phyloP scores from a whole-genome alignment of 2,888 invertebrate species.

The Tanypteryx hageni region DNA sequence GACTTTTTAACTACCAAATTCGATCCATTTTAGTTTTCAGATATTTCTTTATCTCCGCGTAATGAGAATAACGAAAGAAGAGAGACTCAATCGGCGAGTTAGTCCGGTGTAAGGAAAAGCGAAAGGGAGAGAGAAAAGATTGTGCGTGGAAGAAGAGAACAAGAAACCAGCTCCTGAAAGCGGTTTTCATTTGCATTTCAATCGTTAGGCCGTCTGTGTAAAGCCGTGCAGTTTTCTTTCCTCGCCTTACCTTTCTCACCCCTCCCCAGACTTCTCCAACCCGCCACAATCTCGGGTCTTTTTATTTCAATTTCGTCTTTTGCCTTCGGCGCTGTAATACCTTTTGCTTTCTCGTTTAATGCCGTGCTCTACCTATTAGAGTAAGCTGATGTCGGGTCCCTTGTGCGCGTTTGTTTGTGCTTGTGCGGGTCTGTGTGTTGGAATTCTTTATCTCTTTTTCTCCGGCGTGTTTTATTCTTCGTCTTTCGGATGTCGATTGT shows the following conservation, averaged over 20 bases:
- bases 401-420: neutral
- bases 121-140: neutral
- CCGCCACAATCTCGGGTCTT: neutral
- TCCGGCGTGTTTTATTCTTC: neutral
- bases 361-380: neutral
- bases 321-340: neutral
- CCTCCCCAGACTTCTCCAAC: neutral
- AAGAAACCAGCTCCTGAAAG: conserved; percentile 48
- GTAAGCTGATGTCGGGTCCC: neutral
- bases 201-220: conserved; percentile 45
- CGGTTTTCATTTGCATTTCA: conserved; percentile 58
- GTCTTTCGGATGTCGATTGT: no score
- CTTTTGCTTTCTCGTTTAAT: neutral
- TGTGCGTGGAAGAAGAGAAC: conserved; percentile 14
- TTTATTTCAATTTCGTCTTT: conserved; percentile 23
- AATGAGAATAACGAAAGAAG: no score
- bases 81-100: no score
- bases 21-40: no score
- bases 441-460: neutral
- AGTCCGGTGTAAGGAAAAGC: no score
- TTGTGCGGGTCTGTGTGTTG: neutral
- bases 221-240: conserved; percentile 16
- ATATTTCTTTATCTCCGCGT: no score
- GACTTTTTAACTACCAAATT: no score
- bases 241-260: neutral